Conservation (phyloP, 2,888 invertebrate species). For the Xestobium rufovillosum region DNA sequence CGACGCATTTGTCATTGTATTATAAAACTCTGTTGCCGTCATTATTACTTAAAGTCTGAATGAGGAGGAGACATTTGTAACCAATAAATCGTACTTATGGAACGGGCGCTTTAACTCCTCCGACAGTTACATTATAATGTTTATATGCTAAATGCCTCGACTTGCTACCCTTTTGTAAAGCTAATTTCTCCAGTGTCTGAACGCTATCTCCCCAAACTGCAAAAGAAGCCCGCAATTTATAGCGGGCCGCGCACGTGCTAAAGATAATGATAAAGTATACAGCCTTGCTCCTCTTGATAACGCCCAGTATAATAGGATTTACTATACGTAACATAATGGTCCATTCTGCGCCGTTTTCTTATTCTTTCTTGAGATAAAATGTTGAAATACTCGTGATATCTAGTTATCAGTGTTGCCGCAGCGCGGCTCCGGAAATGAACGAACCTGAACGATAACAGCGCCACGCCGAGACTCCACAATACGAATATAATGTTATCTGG, state of each 20-base stretch:
- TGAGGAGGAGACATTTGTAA: too few species aligned
- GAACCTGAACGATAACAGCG: slow-evolving; percentile 43
- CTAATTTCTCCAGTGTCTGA: slow-evolving; percentile 36
- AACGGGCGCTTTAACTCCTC: background rate
- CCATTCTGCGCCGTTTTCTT: slow-evolving; percentile 47
- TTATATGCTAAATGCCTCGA: slow-evolving; percentile 31
- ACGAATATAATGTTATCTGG: slow-evolving; percentile 38
- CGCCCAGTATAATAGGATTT: slow-evolving; percentile 47
- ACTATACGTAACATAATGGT: slow-evolving; percentile 47
- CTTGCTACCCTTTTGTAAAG: slow-evolving; percentile 28
- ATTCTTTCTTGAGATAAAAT: slow-evolving; percentile 46
- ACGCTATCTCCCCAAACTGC: slow-evolving; percentile 31
- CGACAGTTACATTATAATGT: slow-evolving; percentile 33
- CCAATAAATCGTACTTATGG: background rate
- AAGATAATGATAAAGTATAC: slow-evolving; percentile 42
- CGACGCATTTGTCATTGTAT: too few species aligned
- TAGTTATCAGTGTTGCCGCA: slow-evolving; percentile 44
- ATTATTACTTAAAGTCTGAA: too few species aligned
- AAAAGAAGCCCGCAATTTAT: slow-evolving; percentile 38
- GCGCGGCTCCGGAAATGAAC: slow-evolving; percentile 44
- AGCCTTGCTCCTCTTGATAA: slow-evolving; percentile 42
- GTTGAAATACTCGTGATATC: slow-evolving; percentile 44
- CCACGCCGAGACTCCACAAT: slow-evolving; percentile 36
- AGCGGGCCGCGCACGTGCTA: slow-evolving; percentile 40
- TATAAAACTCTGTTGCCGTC: too few species aligned